Conservation (phyloP, 1,140 invertebrate genomes). For the Daktulosphaira vitifoliae region DNA sequence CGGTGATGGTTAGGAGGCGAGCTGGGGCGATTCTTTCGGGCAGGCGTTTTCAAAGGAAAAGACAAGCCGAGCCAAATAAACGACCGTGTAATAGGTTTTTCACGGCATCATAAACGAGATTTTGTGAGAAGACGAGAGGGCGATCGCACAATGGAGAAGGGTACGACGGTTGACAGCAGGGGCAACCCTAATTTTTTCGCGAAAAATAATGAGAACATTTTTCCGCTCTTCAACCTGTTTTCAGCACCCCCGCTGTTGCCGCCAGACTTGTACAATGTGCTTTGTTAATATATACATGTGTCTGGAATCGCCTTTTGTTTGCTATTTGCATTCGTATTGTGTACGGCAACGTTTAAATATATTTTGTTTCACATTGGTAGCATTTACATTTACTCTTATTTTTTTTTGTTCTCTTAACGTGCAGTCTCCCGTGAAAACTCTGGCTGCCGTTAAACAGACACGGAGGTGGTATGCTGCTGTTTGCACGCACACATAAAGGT, state of each 20-base stretch:
- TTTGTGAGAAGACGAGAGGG: conserved; percentile 12
- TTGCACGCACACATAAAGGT: too few species aligned
- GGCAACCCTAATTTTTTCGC: neutral
- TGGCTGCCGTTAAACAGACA: too few species aligned
- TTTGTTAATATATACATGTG: too few species aligned
- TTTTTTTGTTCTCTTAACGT: too few species aligned
- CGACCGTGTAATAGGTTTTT: conserved; percentile 32
- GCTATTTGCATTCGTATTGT: too few species aligned
- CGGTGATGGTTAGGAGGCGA: neutral
- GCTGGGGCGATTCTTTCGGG: conserved; percentile 5
- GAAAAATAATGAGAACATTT: conserved; percentile 16
- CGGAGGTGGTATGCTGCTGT: too few species aligned
- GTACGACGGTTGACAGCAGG: neutral
- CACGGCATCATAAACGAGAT: conserved; percentile 28
- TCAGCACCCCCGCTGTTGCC: neutral
- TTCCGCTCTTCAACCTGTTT: conserved; percentile 14
- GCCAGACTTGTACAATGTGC: neutral
- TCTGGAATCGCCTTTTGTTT: too few species aligned
- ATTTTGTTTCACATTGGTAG: too few species aligned
- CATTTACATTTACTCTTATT: too few species aligned
- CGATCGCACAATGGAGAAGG: conserved; percentile 25
- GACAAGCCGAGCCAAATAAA: conserved; percentile 12
- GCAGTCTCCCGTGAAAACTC: too few species aligned
- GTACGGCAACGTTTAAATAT: too few species aligned
- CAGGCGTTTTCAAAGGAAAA: neutral